A percentile compares a stretch with the other conserved stretches of the same genome.
Evolutionary conservation across 2,888 invertebrate species (phyloP).

Genomic region (Pristionchus fissidentatus): DNA sequence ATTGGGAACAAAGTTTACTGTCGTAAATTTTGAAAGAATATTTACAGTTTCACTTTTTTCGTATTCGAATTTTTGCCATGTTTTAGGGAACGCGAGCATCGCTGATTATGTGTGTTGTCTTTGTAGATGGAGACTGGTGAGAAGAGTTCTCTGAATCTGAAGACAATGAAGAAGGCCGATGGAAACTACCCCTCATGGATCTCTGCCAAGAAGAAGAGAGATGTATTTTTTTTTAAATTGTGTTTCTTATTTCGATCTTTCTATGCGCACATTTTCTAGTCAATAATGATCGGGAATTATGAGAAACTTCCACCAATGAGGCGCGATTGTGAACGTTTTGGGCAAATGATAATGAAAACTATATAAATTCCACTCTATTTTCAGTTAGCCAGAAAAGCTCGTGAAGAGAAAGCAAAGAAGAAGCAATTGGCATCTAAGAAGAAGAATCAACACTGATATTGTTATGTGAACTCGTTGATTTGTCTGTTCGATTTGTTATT

Average conservation of each 20-base stretch:
- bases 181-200: slow-evolving; percentile 63
- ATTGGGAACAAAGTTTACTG: too few species aligned
- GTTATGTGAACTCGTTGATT: background rate
- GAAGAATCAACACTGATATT: background rate
- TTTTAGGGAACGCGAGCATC: too few species aligned
- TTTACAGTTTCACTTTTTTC: too few species aligned
- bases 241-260: background rate
- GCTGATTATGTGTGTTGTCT: background rate
- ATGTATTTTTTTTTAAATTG: slow-evolving; percentile 16
- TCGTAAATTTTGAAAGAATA: too few species aligned
- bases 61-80: too few species aligned
- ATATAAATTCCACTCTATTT: background rate
- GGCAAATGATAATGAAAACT: background rate
- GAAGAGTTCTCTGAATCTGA: slow-evolving; percentile 57
- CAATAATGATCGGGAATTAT: background rate
- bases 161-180: slow-evolving; percentile 62
- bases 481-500: slow-evolving; percentile 20
- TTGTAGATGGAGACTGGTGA: slow-evolving; percentile 38
- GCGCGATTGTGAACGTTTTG: too few species aligned
- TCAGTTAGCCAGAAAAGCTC: background rate
- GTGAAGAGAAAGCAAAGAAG: slow-evolving; percentile 23
- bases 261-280: background rate
- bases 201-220: slow-evolving; percentile 47
- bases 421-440: slow-evolving; percentile 9
- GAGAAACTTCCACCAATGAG: background rate